Evolutionary conservation across 2,797 vertebrate species (phyloP).

Genomic region (Lutjanus argentimaculatus): DNA sequence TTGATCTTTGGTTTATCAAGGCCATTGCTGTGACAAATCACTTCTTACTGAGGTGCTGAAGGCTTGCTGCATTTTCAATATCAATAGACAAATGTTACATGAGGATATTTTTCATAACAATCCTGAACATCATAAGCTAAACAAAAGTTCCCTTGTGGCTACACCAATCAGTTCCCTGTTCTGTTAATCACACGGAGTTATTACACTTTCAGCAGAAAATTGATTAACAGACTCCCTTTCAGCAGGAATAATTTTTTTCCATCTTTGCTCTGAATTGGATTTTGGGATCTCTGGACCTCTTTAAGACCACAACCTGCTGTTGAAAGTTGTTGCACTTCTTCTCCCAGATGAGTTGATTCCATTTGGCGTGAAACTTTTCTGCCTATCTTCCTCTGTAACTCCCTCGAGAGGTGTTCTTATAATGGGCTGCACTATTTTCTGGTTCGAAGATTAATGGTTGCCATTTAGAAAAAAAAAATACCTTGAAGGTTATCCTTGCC

Average conservation of each 20-base stretch:
- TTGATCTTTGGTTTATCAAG: slow-evolving; percentile 1
- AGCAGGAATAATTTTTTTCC: neutral
- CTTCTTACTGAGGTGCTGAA: neutral
- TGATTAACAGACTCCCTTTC: slow-evolving; percentile 5
- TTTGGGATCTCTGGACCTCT: slow-evolving; percentile 16
- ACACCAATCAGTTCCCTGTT: neutral
- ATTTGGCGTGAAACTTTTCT: slow-evolving; percentile 36
- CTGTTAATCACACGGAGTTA: neutral
- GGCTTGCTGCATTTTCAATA: neutral
- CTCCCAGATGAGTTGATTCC: no score
- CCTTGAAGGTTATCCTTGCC: slow-evolving; percentile 37
- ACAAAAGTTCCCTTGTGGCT: neutral
- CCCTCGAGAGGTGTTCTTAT: slow-evolving; percentile 20
- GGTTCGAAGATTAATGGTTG: slow-evolving; percentile 58
- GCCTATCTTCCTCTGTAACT: slow-evolving; percentile 23
- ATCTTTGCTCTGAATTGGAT: slow-evolving; percentile 33
- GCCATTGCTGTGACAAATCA: neutral
- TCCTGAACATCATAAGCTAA: neutral
- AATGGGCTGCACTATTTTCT: slow-evolving; percentile 54
- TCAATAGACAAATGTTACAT: neutral
- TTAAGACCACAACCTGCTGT: slow-evolving; percentile 28
- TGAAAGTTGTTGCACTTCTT: slow-evolving; percentile 28
- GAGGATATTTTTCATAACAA: neutral
- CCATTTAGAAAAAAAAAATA: slow-evolving; percentile 31
- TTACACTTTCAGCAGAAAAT: slow-evolving; percentile 6